Evolutionary conservation across 2,888 invertebrate genomes (phyloP), one percentile per base, ranked within the genome.

Genomic region (Diabrotica balteata): DNA sequence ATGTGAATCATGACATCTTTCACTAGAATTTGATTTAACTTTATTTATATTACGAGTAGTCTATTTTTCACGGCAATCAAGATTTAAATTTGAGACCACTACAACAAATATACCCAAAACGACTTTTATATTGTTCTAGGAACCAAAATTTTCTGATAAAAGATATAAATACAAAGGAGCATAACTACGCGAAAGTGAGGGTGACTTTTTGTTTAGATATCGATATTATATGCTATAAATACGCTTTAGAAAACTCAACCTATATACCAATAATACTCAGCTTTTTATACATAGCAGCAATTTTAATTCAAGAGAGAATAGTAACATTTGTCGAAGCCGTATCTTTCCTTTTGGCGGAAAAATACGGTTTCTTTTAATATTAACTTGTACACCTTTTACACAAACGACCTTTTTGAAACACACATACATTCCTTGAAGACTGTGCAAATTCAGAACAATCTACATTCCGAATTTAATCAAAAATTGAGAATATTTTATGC

Each of bases 401-500:
- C 10, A 4, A 45, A 50, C 17, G 3, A 17, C 32, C 32, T 32
- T 32, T 32, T 32, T 32, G 32, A 32, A 32, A 32, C 32, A 32
- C 32, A 32, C 32, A 32, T 32, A 32, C 32, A 32, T 32, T 32
- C 32, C 32, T 32, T 32, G 1, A 67, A 66, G 66, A 66, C 66
- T 66, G 65, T 65, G 58, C 17, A 64, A 52, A 52, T 61, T 61
- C 50, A 45, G 46, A 69, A 69, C 69, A 69, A 69, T 69, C 69
- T 54, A 54, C 45, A 69, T 69, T 69, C 69, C 69, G 69, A 69
- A 69, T 69, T 69, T 69, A 69, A 47, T n/a, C 5, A 46, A 55
- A 42, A 54, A 45, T 17, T 8, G n/a, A 47, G 49, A 22, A 55
- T 57, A 46, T 51, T 51, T 50, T 50, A 49, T 59, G 44, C 10